These are phyloP conservation scores for Percina caprodes DNA, from an alignment of 2,113 vertebrate genomes.

Conservation along the genomic window DNA sequence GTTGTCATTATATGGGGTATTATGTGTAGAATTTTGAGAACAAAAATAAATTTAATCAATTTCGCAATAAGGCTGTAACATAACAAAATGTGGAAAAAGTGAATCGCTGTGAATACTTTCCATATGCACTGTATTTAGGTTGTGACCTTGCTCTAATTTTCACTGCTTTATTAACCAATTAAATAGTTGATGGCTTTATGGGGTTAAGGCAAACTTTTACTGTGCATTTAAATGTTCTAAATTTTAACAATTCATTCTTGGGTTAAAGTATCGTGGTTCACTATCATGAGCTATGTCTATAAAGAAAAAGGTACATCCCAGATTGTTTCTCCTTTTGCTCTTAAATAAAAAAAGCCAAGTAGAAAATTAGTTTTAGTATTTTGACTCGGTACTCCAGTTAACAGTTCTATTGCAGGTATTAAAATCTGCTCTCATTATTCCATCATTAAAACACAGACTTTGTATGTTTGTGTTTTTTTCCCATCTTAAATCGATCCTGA, in stretches of 20 bases:
- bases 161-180: background rate
- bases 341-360: background rate
- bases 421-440: background rate
- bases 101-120: too few species aligned
- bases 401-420: too few species aligned
- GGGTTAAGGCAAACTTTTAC: background rate
- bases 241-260: background rate
- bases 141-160: background rate
- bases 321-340: background rate
- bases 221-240: conserved; percentile 3
- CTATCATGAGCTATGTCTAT: background rate
- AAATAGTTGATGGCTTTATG: background rate
- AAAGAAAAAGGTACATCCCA: background rate
- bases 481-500: conserved; percentile 48
- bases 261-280: background rate
- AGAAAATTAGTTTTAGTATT: background rate
- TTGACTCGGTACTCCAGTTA: too few species aligned
- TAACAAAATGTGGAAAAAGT: too few species aligned
- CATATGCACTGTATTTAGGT: background rate
- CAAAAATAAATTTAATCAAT: too few species aligned
- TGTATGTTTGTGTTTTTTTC: conserved; percentile 16
- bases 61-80: too few species aligned
- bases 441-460: conserved; percentile 21
- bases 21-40: too few species aligned
- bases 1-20: too few species aligned